phyloP scores from a whole-genome alignment of 2,888 invertebrate genomes.

The Rhingia rostrata region DNA sequence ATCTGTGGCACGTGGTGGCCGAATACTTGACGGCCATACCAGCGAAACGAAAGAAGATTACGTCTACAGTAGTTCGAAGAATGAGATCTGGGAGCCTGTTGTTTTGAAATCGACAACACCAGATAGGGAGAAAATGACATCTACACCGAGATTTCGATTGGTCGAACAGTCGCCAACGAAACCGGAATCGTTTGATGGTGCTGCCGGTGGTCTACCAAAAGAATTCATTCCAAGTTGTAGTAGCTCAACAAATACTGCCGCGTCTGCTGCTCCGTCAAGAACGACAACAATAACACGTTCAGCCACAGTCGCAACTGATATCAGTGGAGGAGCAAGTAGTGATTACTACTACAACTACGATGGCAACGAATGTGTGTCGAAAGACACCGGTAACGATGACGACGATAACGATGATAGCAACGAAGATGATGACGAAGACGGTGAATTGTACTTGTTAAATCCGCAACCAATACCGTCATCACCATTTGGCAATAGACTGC shows the following conservation, averaged over 20 bases:
- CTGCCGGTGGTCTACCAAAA: conserved; percentile 5
- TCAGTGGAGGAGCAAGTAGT: conserved; percentile 4
- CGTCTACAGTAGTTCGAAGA: conserved; percentile 87
- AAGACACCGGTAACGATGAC: background rate
- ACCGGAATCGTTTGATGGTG: conserved; percentile 43
- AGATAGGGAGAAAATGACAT: conserved; percentile 42
- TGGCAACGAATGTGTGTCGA: conserved; percentile 6
- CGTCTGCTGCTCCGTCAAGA: too few species aligned
- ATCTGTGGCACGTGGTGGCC: conserved; percentile 87
- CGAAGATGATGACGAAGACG: conserved; percentile 63
- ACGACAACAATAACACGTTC: too few species aligned
- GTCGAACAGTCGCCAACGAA: conserved; percentile 11
- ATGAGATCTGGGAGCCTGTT: conserved; percentile 87
- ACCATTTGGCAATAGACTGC: conserved; percentile 43
- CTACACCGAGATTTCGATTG: conserved; percentile 43
- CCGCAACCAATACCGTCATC: conserved; percentile 60
- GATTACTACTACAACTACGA: conserved; percentile 35
- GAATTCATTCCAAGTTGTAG: conserved; percentile 57
- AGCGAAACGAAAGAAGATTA: conserved; percentile 89
- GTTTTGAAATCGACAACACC: background rate
- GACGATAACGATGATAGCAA: conserved; percentile 49
- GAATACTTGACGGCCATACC: conserved; percentile 88
- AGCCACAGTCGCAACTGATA: too few species aligned
- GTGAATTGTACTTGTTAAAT: conserved; percentile 57
- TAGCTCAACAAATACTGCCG: conserved; percentile 46